These are phyloP conservation scores for Gasterosteus nipponicus DNA, from an alignment of 2,113 vertebrate species.

Conservation along the genomic window DNA sequence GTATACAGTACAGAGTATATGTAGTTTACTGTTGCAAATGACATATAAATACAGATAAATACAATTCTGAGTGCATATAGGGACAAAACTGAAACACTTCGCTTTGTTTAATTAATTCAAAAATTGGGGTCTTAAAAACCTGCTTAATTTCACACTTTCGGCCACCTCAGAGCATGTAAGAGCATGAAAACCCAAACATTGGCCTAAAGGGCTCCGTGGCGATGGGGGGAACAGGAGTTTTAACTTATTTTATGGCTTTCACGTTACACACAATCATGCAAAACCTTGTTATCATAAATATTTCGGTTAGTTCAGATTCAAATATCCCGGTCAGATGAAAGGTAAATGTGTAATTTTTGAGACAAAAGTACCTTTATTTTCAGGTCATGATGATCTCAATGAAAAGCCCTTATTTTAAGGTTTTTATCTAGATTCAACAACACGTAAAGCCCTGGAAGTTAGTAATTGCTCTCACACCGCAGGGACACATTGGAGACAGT, in stretches of 20 bases:
- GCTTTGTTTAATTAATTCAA: neutral
- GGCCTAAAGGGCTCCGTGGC: neutral
- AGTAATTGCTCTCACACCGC: neutral
- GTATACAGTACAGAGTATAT: neutral
- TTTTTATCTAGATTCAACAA: neutral
- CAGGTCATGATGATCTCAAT: neutral
- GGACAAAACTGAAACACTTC: neutral
- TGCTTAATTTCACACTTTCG: neutral
- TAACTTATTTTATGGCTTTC: neutral
- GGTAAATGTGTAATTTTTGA: neutral
- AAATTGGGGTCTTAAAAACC: neutral
- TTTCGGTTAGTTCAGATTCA: neutral
- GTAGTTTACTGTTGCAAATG: neutral
- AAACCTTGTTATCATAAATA: neutral
- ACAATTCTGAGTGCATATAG: neutral
- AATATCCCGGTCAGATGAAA: neutral
- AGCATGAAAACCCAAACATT: neutral
- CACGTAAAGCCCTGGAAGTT: conserved; percentile 1
- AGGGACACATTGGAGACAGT: conserved; percentile 15
- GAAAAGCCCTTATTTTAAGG: neutral
- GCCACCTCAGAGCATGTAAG: neutral
- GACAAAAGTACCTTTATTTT: neutral
- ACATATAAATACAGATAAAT: neutral
- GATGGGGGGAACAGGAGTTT: neutral
- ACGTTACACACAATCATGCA: neutral